These are phyloP conservation scores for Arenicola marina DNA, from an alignment of 2,888 invertebrate species.

Conservation along the genomic window DNA sequence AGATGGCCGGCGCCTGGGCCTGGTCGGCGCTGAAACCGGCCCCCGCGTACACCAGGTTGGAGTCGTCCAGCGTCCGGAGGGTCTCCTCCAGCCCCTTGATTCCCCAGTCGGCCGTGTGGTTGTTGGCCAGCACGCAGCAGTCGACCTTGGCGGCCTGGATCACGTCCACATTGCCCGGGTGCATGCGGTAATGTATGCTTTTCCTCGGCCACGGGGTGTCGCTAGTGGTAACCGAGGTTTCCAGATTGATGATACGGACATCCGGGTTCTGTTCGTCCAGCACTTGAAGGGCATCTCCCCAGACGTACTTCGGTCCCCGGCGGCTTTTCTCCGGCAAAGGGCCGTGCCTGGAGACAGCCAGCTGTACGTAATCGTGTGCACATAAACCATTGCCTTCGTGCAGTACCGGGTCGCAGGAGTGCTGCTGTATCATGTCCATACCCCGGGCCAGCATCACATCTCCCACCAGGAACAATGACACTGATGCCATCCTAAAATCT, in stretches of 20 bases:
- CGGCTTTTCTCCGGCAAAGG: slow-evolving; percentile 19
- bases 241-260: slow-evolving; percentile 23
- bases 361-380: slow-evolving; percentile 26
- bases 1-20: slow-evolving; percentile 28
- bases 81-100: slow-evolving; percentile 29
- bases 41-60: slow-evolving; percentile 19
- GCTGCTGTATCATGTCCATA: slow-evolving; percentile 30
- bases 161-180: slow-evolving; percentile 30
- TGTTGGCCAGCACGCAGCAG: slow-evolving; percentile 33
- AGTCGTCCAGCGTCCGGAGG: slow-evolving; percentile 19
- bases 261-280: slow-evolving; percentile 23
- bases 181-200: slow-evolving; percentile 36
- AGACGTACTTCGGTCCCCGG: slow-evolving; percentile 17
- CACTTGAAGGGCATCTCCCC: slow-evolving; percentile 26
- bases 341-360: slow-evolving; percentile 28
- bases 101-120: slow-evolving; percentile 36
- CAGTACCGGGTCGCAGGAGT: slow-evolving; percentile 27
- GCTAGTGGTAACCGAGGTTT: slow-evolving; percentile 23
- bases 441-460: slow-evolving; percentile 38
- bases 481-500: too few species aligned
- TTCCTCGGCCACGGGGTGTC: slow-evolving; percentile 29
- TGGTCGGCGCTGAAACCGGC: slow-evolving; percentile 16
- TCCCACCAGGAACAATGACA: slow-evolving; percentile 34
- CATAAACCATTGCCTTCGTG: slow-evolving; percentile 27
- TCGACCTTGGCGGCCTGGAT: slow-evolving; percentile 26